These are phyloP conservation scores for Lepus europaeus DNA, from an alignment of 2,113 vertebrate species.

Conservation along the genomic window DNA sequence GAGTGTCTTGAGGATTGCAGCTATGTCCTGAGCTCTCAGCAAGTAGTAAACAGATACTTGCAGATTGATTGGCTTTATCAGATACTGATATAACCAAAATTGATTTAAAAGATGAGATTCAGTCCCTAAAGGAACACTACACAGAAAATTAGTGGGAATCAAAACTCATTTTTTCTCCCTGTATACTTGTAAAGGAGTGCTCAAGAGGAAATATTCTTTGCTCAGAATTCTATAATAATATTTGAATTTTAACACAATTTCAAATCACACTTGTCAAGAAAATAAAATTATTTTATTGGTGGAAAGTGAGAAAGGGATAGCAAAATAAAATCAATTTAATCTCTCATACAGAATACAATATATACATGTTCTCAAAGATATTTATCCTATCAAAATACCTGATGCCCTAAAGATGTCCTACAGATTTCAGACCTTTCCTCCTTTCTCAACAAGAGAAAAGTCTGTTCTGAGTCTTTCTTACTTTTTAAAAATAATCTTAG, in stretches of 20 bases:
- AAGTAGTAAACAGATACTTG: neutral
- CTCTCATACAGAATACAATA: neutral
- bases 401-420: neutral
- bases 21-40: neutral
- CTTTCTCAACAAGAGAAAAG: slow-evolving; percentile 35
- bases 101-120: slow-evolving; percentile 38
- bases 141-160: neutral
- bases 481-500: slow-evolving; percentile 59
- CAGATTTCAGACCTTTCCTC: neutral
- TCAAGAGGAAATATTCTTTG: neutral
- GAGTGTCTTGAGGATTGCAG: neutral
- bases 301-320: neutral
- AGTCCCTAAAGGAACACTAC: slow-evolving; percentile 16
- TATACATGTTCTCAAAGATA: neutral
- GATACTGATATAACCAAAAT: slow-evolving; percentile 2
- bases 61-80: slow-evolving; percentile 13
- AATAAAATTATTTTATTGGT: slow-evolving; percentile 23
- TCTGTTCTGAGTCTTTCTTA: neutral
- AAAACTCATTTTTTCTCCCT: neutral
- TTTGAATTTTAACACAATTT: slow-evolving; percentile 43
- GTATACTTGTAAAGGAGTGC: neutral
- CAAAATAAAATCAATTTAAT: slow-evolving; percentile 47
- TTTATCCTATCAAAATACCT: neutral
- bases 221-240: slow-evolving; percentile 25
- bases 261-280: slow-evolving; percentile 2